Base-by-base conservation (phyloP, 2,888 invertebrate species). In the Protodeltote pygarga region DNA sequence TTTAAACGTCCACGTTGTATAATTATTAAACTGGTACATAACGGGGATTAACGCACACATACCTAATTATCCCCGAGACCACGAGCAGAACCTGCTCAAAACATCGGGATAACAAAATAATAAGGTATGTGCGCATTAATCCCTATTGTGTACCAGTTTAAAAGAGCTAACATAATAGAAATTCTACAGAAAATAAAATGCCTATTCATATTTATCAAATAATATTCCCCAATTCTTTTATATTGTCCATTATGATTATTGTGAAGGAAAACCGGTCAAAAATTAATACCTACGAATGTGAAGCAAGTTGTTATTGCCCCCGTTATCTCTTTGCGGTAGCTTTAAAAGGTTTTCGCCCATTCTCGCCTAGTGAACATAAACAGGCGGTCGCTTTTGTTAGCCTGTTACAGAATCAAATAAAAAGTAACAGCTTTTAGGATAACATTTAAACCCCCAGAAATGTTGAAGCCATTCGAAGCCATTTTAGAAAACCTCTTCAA, bases 401-500 rank as follows among this genome's bases (percentile, higher is more conserved):
- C 14, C 27, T 15, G 17, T 23, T 25, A 23, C 29, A 33, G 39
- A 44, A 40, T 42, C 32, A 38, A 49, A 64, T 64, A 65, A 65
- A 64, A 64, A 51, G 29, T 65, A 49, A 65, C 55, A 31, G 24
- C 51, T 41, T 62, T 45, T 42, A 44, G 23, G 25, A 45, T 50
- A 35, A 24, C 48, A 40, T 21, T 49, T 47, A 32, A 40, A 44
- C 28, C 32, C 39, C 35, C 32, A 46, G 45, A 42, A 40, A 41
- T 47, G 45, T 32, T 42, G 21, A 44, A 42, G 39, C 19, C 37
- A 42, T 45, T 52, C 19, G 9, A 17, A 54, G 45, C 19, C 29
- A 41, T 33, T 60, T 37, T 3, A 28, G n/a, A 17, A 3, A 31
- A 31, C 31, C 15, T 40, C 15, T 32, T 35, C 19, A 10, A 8